These are phyloP conservation scores for Laspeyria flexula DNA, from an alignment of 2,888 invertebrate genomes.

Conservation along the genomic window DNA sequence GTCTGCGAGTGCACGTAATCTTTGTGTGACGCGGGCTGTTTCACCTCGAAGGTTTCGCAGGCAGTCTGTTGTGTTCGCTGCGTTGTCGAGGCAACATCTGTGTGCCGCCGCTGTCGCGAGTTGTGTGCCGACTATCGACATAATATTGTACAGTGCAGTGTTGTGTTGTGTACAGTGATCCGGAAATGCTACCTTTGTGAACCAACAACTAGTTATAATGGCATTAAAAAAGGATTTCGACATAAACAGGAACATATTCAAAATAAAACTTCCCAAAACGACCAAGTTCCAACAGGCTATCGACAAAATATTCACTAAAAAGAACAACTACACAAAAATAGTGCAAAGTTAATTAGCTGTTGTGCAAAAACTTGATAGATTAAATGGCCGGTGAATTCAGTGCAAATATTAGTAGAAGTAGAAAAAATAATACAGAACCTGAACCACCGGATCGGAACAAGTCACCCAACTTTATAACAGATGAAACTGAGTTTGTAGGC, in stretches of 20 bases:
- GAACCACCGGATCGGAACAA: conserved; percentile 66
- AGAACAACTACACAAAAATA: conserved; percentile 81
- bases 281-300: conserved; percentile 75
- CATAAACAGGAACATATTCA: conserved; percentile 73
- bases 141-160: conserved; percentile 42
- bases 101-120: conserved; percentile 43
- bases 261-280: conserved; percentile 65
- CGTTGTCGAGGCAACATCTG: conserved; percentile 77
- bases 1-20: conserved; percentile 53
- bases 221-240: conserved; percentile 82
- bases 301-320: conserved; percentile 73
- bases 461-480: conserved; percentile 71
- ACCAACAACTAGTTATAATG: conserved; percentile 63
- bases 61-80: conserved; percentile 75
- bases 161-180: conserved; percentile 67
- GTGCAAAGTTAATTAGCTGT: conserved; percentile 67
- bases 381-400: conserved; percentile 82
- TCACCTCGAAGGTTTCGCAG: conserved; percentile 61
- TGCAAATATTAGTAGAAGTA: conserved; percentile 73
- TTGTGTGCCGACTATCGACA: conserved; percentile 45
- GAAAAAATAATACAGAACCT: conserved; percentile 53
- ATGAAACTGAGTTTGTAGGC: conserved; percentile 76
- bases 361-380: conserved; percentile 45
- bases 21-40: conserved; percentile 62
- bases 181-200: conserved; percentile 72